Base-by-base conservation (phyloP, 2,888 invertebrate genomes). In the Tuta absoluta region DNA sequence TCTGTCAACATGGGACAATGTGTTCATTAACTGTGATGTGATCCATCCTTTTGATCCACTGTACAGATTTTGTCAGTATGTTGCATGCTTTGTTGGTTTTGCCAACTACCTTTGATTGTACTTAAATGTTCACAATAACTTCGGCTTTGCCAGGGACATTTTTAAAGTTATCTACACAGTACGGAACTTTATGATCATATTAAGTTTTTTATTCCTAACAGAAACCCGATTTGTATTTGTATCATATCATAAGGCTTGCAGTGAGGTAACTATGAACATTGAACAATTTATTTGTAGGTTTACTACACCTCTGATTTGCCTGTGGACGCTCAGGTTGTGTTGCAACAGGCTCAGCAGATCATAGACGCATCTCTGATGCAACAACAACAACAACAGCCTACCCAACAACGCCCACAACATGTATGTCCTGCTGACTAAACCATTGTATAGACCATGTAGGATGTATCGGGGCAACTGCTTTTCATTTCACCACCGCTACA, bases 231-330 rank as follows among this genome's bases (percentile, higher is more conserved):
- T 33, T 33, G 33, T 33, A 8, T 28, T 56, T 24, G 12, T 10
- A 33, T 56, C 10, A 5, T 56, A 28, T 33, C 33, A 56, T 56
- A 24, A 33, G 10, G 17, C 19, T 7, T 37, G 21, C 38, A 38
- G 11, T 38, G 2, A 59, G 41, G 38, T 21, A 45, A 56, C 17
- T 45, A 24, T 49, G 61, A 49, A 17, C 14, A 62, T 53, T 73
- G 66, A 75, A 75, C 73, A 74, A 85, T 90, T 91, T 89, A 88
- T 90, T 91, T 89, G 85, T 91, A 92, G 92, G 92, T 92, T 81
- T 92, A 91, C 91, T 92, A 92, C 91, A 89, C 92, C 77, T 91
- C 92, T 79, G 91, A 91, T 84, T 86, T 91, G 80, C 90, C 91
- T 75, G 89, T 89, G 87, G 92, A 92, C 80, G 87, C 91, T 81